These are phyloP conservation scores for Tonatia bakeri DNA, from an alignment of 2,113 vertebrate species.

Conservation along the genomic window DNA sequence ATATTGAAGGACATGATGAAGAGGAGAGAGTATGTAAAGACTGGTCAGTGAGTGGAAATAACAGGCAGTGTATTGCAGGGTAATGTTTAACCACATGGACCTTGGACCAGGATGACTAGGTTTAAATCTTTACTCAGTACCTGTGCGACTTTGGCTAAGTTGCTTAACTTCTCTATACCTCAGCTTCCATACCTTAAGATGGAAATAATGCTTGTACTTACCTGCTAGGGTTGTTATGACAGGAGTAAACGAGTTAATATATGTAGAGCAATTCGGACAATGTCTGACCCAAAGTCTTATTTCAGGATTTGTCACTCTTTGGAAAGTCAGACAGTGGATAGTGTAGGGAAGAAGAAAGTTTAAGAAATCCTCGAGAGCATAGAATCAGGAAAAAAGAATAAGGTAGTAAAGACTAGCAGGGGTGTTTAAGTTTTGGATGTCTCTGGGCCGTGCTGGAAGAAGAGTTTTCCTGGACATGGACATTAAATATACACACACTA, in stretches of 20 bases:
- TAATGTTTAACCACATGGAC: background rate
- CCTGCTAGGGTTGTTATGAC: background rate
- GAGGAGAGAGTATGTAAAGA: background rate
- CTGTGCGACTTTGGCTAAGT: background rate
- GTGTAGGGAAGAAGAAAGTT: background rate
- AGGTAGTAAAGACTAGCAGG: background rate
- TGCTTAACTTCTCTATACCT: background rate
- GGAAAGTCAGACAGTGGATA: background rate
- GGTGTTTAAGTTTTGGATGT: too few relatives aligned
- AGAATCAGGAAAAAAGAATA: background rate
- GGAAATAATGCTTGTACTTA: background rate
- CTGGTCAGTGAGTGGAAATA: background rate
- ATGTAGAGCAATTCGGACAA: background rate
- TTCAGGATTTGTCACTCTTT: background rate
- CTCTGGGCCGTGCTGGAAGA: too few relatives aligned
- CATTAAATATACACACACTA: too few relatives aligned
- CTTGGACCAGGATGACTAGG: background rate
- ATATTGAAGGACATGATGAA: background rate
- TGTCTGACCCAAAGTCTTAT: background rate
- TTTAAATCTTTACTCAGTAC: background rate
- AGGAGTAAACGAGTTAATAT: background rate
- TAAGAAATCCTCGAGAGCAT: background rate
- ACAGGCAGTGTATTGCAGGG: background rate
- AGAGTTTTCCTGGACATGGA: too few relatives aligned
- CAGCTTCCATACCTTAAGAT: background rate